These are phyloP conservation scores for Brachionus koreanus DNA, from an alignment of 1,140 invertebrate genomes.

Conservation along the genomic window DNA sequence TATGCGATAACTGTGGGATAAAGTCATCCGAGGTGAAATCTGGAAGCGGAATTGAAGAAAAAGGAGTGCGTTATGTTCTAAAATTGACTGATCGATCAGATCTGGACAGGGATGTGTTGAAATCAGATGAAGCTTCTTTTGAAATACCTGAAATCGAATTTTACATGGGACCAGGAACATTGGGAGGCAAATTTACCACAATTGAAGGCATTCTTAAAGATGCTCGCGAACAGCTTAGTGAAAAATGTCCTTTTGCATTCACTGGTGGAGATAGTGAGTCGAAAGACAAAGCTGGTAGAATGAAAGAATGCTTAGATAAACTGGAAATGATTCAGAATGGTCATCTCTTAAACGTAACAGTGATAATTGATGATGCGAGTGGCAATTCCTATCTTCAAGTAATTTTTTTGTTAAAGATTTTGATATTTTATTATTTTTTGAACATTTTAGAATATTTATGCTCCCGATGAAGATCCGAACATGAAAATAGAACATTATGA, in stretches of 20 bases:
- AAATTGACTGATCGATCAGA: slow-evolving; percentile 71
- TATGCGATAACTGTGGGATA: slow-evolving; percentile 84
- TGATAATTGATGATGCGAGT: slow-evolving; percentile 88
- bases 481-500: slow-evolving; percentile 78
- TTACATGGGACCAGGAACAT: slow-evolving; percentile 73
- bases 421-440: slow-evolving; percentile 48
- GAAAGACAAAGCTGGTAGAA: slow-evolving; percentile 44
- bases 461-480: slow-evolving; percentile 69
- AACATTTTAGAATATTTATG: slow-evolving; percentile 66
- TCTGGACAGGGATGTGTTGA: slow-evolving; percentile 84
- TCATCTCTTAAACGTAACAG: slow-evolving; percentile 61
- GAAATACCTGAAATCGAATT: slow-evolving; percentile 84
- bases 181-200: slow-evolving; percentile 92
- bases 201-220: slow-evolving; percentile 72
- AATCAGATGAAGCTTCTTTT: slow-evolving; percentile 87
- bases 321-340: slow-evolving; percentile 50
- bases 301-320: slow-evolving; percentile 8
- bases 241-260: slow-evolving; percentile 42
- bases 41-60: slow-evolving; percentile 76
- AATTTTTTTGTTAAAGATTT: not conserved
- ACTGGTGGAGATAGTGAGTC: slow-evolving; percentile 60
- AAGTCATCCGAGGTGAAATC: slow-evolving; percentile 92
- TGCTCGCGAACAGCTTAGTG: slow-evolving; percentile 55
- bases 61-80: slow-evolving; percentile 75
- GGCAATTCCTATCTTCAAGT: slow-evolving; percentile 94